These are phyloP conservation scores for Calyptomena viridis DNA, from an alignment of 2,113 vertebrate genomes.

Conservation along the genomic window DNA sequence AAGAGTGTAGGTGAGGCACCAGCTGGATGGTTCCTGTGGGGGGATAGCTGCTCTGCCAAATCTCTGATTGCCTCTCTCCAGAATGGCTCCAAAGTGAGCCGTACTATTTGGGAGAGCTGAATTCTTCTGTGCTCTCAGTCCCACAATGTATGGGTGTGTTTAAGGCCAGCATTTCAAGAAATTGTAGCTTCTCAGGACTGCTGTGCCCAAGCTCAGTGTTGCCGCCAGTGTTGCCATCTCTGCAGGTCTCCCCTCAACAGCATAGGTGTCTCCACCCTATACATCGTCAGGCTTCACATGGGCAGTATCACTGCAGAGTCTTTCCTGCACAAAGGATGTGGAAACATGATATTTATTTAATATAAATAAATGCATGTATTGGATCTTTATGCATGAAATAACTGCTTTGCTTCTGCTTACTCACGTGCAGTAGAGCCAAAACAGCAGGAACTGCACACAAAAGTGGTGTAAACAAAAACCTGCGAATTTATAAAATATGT, in stretches of 20 bases:
- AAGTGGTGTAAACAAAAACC: neutral
- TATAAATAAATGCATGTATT: neutral
- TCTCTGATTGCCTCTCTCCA: neutral
- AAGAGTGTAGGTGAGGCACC: rapidly evolving
- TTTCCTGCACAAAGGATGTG: neutral
- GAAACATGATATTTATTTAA: neutral
- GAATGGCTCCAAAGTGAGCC: neutral
- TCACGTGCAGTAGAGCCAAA: neutral
- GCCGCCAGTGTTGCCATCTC: neutral
- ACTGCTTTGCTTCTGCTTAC: neutral
- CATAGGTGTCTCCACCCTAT: neutral
- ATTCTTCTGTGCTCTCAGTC: neutral
- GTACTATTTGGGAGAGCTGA: neutral
- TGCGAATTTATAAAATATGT: neutral
- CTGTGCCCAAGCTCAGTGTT: neutral
- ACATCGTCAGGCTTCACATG: neutral
- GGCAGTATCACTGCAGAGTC: neutral
- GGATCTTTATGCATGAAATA: neutral
- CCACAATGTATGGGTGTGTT: rapidly evolving
- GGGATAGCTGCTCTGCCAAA: neutral
- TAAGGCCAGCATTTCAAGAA: neutral
- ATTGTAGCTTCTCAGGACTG: neutral
- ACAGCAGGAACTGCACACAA: neutral
- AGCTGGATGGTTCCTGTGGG: rapidly evolving
- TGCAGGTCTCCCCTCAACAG: neutral